Conservation (phyloP, 2,797 vertebrate genomes). For the Peromyscus attwateri region DNA sequence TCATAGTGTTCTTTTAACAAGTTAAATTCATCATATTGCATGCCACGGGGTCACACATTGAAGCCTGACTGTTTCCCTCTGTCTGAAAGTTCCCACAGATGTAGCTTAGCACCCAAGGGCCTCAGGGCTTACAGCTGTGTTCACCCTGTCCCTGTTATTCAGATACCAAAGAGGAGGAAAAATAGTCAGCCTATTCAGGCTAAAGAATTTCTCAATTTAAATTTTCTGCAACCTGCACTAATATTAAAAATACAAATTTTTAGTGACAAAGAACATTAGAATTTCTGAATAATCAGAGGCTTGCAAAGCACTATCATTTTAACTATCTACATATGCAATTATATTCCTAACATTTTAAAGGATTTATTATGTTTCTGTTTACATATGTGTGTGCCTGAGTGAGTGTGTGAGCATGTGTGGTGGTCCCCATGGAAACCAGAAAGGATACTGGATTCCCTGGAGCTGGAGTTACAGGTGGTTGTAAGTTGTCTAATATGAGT, state of each 20-base stretch:
- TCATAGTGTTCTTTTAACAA: background rate
- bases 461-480: background rate
- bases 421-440: background rate
- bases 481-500: background rate
- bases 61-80: background rate
- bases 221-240: background rate
- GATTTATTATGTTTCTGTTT: background rate
- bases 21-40: background rate
- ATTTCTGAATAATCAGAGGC: constrained; percentile 54
- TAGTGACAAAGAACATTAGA: background rate
- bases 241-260: constrained; percentile 34
- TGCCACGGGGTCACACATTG: background rate
- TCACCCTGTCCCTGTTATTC: background rate
- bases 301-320: background rate
- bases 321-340: background rate
- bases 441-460: background rate
- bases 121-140: background rate
- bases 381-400: background rate
- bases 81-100: background rate
- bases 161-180: background rate
- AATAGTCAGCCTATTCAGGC: background rate
- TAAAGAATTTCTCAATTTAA: background rate
- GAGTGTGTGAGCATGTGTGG: background rate
- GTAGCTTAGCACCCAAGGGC: background rate
- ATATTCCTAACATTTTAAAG: background rate